Percentiles rank a stretch among this genome's conserved stretches.
These are phyloP conservation scores for Megamerina dolium DNA, from an alignment of 2,888 invertebrate species.

Conservation along the genomic window DNA sequence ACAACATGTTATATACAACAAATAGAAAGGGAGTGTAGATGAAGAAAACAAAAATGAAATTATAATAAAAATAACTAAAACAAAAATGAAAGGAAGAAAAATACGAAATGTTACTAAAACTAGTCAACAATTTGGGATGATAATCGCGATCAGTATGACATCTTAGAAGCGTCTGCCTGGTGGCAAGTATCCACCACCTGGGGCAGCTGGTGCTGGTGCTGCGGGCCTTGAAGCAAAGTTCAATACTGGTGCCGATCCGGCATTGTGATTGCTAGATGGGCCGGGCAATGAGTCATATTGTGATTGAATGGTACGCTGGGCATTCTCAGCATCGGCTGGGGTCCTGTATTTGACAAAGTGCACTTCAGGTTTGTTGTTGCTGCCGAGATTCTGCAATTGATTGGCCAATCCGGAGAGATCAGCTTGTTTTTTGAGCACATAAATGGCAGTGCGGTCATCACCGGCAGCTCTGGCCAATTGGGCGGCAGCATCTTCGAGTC, in stretches of 20 bases:
- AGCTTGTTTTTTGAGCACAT: conserved; percentile 41
- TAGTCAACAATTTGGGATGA: conserved; percentile 14
- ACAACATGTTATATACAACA: conserved; percentile 3
- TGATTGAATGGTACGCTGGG: too few species aligned
- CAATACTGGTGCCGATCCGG: conserved; percentile 33
- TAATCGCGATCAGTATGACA: neutral
- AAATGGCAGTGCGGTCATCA: conserved; percentile 42
- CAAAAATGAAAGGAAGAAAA: too few species aligned
- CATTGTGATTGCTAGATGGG: conserved; percentile 30
- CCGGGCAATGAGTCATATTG: too few species aligned
- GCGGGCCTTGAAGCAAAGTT: conserved; percentile 28
- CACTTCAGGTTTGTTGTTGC: conserved; percentile 32
- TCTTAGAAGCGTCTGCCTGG: conserved; percentile 31
- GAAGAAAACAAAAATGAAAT: conserved; percentile 1
- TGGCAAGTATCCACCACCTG: conserved; percentile 35
- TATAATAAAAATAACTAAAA: neutral
- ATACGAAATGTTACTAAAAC: too few species aligned
- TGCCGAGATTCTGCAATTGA: conserved; percentile 25
- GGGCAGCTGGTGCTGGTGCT: conserved; percentile 7
- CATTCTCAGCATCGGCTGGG: conserved; percentile 40
- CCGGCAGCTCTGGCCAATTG: conserved; percentile 35
- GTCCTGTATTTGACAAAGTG: conserved; percentile 46
- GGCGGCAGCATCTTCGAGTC: conserved; percentile 36
- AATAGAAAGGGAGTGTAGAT: neutral
- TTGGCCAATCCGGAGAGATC: conserved; percentile 36